Evolutionary conservation across 2,888 invertebrate genomes (phyloP), one percentile per base, ranked within the genome.

Genomic region (Morinoia aosen): DNA sequence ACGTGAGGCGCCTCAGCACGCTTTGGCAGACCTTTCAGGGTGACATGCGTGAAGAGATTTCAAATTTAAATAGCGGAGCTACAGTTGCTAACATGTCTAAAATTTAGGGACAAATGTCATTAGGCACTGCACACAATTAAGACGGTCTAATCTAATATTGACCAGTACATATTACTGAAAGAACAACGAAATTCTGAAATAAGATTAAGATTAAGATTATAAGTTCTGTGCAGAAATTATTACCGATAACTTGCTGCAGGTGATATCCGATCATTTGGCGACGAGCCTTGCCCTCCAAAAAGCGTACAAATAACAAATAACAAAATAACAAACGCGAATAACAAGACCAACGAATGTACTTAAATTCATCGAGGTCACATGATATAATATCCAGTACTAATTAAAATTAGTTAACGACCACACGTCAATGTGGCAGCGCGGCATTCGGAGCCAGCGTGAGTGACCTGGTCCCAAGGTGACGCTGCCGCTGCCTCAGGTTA

Each of bases 391-490:
- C 33, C 76, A 76, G 76, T 33, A 76, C 76, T 25, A 16, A 76
- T 25, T 76, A 19, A 10, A 76, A 33, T 33, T 2, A 33, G 25
- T 25, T 19, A 76, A 76, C 16, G 25, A 33, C 33, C 19, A 33
- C 76, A 76, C 25, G 76, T 76, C 16, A 76, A 76, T 76, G 76
- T 76, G 25, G 19, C 25, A 76, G 76, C 8, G 76, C 25, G 76
- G 25, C 76, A 76, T 76, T 76, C 76, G 8, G 76, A 76, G 76
- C 25, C 33, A 33, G 76, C 76, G 76, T 76, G 76, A 76, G 76
- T 76, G 76, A 76, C 76, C 76, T 76, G 76, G 76, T 76, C 76
- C 25, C 76, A 76, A 76, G 76, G 76, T 76, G 76, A 76, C 76
- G 25, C 25, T 33, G 76, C 64, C 16, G 76, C 76, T 10, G 93